Conservation (phyloP, 2,113 vertebrate species). For the Colossoma macropomum region DNA sequence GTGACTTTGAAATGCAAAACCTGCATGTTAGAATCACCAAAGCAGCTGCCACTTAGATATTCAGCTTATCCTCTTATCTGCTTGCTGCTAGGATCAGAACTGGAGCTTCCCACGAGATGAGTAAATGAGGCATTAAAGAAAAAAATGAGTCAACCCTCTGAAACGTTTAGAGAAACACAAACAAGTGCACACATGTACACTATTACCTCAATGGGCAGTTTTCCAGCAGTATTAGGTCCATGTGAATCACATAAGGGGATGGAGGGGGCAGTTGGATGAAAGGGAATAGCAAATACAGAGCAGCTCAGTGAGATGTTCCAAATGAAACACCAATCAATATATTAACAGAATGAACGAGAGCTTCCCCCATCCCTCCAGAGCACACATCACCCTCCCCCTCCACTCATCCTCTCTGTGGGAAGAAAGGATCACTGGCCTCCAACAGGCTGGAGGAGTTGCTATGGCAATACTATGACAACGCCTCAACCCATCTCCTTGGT, state of each 20-base stretch:
- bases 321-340: constrained; percentile 36
- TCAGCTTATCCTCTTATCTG: not conserved
- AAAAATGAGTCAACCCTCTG: not conserved
- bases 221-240: not conserved
- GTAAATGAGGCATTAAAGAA: not conserved
- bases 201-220: not conserved
- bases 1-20: not conserved
- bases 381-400: constrained; percentile 23
- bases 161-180: constrained; percentile 12
- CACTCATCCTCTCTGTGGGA: constrained; percentile 46
- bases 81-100: not conserved
- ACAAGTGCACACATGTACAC: not conserved
- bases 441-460: constrained; percentile 59
- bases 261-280: not conserved
- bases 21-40: not conserved
- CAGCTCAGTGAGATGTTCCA: constrained; percentile 2
- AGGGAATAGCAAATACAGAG: constrained; percentile 33
- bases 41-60: not conserved
- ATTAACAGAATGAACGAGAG: constrained; percentile 17
- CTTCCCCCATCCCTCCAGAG: constrained; percentile 12
- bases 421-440: constrained; percentile 50
- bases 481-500: constrained; percentile 57
- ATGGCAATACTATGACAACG: constrained; percentile 67
- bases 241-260: not conserved
- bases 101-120: not conserved